Evolutionary conservation across 2,113 vertebrate species (phyloP).

Genomic region (Collichthys lucidus): DNA sequence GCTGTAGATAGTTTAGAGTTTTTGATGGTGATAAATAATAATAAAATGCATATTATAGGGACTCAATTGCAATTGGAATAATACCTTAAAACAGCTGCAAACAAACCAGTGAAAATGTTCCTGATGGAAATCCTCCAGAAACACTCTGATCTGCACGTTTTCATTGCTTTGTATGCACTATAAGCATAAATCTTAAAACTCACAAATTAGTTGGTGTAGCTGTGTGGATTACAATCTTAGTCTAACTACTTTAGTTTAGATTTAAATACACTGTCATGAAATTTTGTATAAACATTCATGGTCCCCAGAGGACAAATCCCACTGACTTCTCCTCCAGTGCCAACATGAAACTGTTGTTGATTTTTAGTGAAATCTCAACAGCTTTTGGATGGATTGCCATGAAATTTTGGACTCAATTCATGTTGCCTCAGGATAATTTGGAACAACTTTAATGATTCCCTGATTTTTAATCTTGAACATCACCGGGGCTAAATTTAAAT

Average conservation of each 20-base stretch:
- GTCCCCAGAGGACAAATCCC: background rate
- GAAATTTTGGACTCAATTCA: background rate
- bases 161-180: background rate
- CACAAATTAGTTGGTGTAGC: background rate
- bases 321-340: background rate
- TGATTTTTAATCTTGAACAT: background rate
- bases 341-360: background rate
- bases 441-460: too few species aligned
- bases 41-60: constrained; percentile 34
- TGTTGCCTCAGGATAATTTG: background rate
- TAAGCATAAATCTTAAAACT: background rate
- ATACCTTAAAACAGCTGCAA: constrained; percentile 54
- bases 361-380: background rate
- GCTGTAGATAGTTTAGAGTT: constrained; percentile 20
- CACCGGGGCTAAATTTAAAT: background rate
- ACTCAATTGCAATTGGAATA: constrained; percentile 56
- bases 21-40: constrained; percentile 46
- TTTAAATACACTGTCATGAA: background rate
- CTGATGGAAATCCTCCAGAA: background rate
- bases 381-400: background rate
- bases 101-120: background rate
- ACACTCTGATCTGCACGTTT: background rate
- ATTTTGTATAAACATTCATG: background rate
- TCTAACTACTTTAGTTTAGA: background rate
- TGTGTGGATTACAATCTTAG: background rate